Conservation (phyloP, 2,888 invertebrate species). For the Candidula unifasciata region DNA sequence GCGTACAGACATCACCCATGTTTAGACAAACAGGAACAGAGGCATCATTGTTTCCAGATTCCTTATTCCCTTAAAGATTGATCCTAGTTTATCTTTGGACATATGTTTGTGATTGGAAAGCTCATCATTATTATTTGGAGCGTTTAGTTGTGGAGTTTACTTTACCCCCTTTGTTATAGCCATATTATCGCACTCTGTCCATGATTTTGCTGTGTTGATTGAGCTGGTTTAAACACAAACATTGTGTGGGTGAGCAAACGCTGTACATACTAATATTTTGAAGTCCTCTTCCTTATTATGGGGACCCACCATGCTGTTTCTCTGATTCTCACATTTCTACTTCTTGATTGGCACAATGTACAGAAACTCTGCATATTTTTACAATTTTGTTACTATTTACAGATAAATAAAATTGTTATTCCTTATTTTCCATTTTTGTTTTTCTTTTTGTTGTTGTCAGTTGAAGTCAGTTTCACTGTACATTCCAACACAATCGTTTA, state of each 20-base stretch:
- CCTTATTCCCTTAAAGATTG: too few species aligned
- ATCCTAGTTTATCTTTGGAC: too few species aligned
- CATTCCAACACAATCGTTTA: too few species aligned
- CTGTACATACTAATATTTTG: background rate
- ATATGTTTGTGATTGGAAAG: too few species aligned
- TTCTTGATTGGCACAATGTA: background rate
- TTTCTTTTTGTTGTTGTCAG: conserved; percentile 25
- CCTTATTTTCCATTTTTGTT: conserved; percentile 26
- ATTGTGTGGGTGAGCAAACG: conserved; percentile 43
- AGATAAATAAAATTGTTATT: conserved; percentile 26
- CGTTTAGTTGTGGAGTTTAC: too few species aligned
- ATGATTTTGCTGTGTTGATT: conserved; percentile 43
- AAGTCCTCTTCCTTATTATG: background rate
- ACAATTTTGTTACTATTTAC: conserved; percentile 20
- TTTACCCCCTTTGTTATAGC: too few species aligned
- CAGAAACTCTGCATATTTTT: background rate
- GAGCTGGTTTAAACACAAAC: background rate
- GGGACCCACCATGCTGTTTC: background rate
- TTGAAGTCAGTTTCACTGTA: too few species aligned
- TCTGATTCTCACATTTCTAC: background rate
- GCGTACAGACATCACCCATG: too few species aligned
- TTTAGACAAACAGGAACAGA: too few species aligned
- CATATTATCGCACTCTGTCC: background rate
- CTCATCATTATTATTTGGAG: too few species aligned
- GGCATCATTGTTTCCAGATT: too few species aligned